Percentiles rank a stretch among this genome's conserved stretches.
Evolutionary conservation across 2,113 vertebrate species (phyloP).

Genomic region (Ceuthmochares aereus): DNA sequence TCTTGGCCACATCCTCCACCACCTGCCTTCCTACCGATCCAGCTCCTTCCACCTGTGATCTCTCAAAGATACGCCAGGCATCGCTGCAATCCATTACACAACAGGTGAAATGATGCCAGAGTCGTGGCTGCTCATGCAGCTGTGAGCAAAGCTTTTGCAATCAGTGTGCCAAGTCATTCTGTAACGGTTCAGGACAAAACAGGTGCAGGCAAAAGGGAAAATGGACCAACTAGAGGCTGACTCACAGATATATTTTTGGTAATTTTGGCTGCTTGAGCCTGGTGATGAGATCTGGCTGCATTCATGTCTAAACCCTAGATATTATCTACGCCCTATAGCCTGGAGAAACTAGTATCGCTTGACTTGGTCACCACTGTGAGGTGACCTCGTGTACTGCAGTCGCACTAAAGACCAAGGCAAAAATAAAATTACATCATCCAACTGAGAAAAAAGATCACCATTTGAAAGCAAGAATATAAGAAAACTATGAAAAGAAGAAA

Average conservation of each 20-base stretch:
- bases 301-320: not conserved
- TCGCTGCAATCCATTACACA: not conserved
- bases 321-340: not conserved
- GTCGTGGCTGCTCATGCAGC: not conserved
- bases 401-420: not conserved
- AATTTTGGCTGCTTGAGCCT: not conserved
- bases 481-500: rapidly evolving
- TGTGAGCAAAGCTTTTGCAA: not conserved
- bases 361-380: not conserved
- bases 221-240: rapidly evolving
- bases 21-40: not conserved
- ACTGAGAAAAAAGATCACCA: not conserved
- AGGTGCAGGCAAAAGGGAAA: not conserved
- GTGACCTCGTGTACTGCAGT: not conserved
- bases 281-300: not conserved
- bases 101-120: not conserved
- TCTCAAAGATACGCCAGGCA: not conserved
- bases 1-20: not conserved
- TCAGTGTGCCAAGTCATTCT: not conserved
- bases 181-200: not conserved
- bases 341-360: not conserved
- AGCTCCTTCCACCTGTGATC: rapidly evolving
- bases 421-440: not conserved
- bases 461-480: not conserved
- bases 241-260: not conserved